Evolutionary conservation across 2,888 invertebrate species (phyloP).

Genomic region (Andrena dorsata): DNA sequence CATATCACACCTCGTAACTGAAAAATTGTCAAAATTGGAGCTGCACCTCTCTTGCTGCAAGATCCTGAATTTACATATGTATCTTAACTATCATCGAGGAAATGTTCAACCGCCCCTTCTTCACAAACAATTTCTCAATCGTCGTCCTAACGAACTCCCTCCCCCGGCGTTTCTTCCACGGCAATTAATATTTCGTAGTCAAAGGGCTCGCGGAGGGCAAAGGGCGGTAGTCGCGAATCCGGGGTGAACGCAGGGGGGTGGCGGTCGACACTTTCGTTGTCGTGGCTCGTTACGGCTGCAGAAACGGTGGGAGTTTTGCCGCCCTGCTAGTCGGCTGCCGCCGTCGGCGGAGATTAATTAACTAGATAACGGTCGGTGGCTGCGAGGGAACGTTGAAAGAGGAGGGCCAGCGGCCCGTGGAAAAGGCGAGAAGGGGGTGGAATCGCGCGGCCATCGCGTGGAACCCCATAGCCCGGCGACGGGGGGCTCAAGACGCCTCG

Average conservation of each 20-base stretch:
- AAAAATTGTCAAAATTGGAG: too few species aligned
- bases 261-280: conserved; percentile 73
- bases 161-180: conserved; percentile 27
- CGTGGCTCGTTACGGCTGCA: conserved; percentile 73
- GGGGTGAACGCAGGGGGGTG: conserved; percentile 41
- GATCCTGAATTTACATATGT: too few species aligned
- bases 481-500: conserved; percentile 14
- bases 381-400: conserved; percentile 59
- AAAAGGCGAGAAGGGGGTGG: conserved; percentile 32
- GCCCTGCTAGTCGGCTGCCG: conserved; percentile 71
- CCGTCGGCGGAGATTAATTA: conserved; percentile 83
- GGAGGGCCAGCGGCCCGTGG: conserved; percentile 24
- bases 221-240: conserved; percentile 16
- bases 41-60: too few species aligned
- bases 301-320: conserved; percentile 75
- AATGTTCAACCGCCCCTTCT: not conserved
- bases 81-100: not conserved
- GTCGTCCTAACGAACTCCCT: conserved; percentile 10
- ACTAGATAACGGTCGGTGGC: conserved; percentile 80
- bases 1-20: too few species aligned
- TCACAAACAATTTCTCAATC: not conserved
- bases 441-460: conserved; percentile 25
- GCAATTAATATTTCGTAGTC: conserved; percentile 63
- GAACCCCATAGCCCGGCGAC: conserved; percentile 40
- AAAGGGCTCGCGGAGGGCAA: conserved; percentile 10